Evolutionary conservation across 1,140 invertebrate genomes (phyloP).

Genomic region (Philopotamus ludificatus): DNA sequence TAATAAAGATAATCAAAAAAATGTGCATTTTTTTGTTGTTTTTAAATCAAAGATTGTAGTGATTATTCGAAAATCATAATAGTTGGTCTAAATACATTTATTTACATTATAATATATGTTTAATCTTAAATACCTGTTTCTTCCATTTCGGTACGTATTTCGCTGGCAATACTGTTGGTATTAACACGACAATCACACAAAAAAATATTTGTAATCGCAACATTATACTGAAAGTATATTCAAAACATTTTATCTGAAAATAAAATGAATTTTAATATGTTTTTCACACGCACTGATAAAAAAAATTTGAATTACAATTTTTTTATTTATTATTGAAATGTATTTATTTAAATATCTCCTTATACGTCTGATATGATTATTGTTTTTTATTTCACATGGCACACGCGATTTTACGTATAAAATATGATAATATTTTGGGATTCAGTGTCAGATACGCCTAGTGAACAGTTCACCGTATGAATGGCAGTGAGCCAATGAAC

Average conservation of each 20-base stretch:
- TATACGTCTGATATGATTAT: too few species aligned
- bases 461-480: slow-evolving; percentile 19
- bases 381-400: too few species aligned
- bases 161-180: slow-evolving; percentile 48
- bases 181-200: slow-evolving; percentile 45
- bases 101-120: too few species aligned
- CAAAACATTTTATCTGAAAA: not conserved
- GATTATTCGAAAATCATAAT: not conserved
- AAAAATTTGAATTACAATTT: too few species aligned
- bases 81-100: too few species aligned
- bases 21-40: not conserved
- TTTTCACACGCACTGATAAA: not conserved
- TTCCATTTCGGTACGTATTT: slow-evolving; percentile 80
- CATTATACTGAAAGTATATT: slow-evolving; percentile 21
- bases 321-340: too few species aligned
- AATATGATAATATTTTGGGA: too few species aligned
- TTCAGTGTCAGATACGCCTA: too few species aligned
- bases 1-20: too few species aligned
- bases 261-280: not conserved
- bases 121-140: slow-evolving; percentile 67
- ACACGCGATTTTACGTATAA: too few species aligned
- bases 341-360: too few species aligned
- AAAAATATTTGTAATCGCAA: slow-evolving; percentile 36
- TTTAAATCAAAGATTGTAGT: not conserved
- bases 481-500: slow-evolving; percentile 35